Conservation (phyloP, 2,888 invertebrate species). For the Ormyrus rosae region DNA sequence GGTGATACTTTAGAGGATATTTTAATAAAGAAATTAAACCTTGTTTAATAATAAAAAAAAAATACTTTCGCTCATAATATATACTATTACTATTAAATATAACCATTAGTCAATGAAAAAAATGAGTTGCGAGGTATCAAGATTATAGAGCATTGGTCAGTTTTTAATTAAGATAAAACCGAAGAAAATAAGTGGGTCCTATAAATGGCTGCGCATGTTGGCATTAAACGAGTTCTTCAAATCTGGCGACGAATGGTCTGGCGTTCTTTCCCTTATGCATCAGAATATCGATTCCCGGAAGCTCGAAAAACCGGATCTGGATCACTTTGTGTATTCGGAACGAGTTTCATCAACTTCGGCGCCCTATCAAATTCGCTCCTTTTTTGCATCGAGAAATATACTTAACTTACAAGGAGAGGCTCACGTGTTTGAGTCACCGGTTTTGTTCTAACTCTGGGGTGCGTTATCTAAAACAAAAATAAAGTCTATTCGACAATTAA, state of each 20-base stretch:
- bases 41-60: no score
- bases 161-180: slow-evolving; percentile 3
- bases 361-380: not conserved
- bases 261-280: slow-evolving; percentile 51
- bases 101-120: no score
- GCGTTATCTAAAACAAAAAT: no score
- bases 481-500: no score
- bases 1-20: no score
- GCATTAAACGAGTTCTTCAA: slow-evolving; percentile 36
- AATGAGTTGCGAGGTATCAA: no score
- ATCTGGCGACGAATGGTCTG: slow-evolving; percentile 66
- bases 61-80: no score
- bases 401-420: no score
- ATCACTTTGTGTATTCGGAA: slow-evolving; percentile 34
- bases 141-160: not conserved
- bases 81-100: no score
- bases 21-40: no score
- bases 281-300: slow-evolving; percentile 60
- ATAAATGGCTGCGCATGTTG: slow-evolving; percentile 47
- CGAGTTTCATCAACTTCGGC: slow-evolving; percentile 1
- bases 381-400: not conserved
- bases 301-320: slow-evolving; percentile 54
- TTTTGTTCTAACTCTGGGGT: no score
- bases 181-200: slow-evolving; percentile 14
- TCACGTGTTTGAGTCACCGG: no score